Percentiles rank a stretch among this genome's conserved stretches.
Conservation (phyloP, 2,113 vertebrate genomes). For the Rana temporaria region DNA sequence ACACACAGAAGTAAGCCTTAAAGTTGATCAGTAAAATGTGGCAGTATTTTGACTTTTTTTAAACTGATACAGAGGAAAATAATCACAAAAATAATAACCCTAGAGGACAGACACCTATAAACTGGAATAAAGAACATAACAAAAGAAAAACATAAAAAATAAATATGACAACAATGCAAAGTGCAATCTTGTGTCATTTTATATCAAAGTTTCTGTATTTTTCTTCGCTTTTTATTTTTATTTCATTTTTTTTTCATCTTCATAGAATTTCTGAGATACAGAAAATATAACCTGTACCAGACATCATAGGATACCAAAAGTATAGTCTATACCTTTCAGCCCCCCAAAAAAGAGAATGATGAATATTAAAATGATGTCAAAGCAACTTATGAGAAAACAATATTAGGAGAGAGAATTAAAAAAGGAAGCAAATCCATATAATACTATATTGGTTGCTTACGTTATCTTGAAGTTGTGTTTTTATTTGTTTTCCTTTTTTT, state of each 20-base stretch:
- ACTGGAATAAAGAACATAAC: background rate
- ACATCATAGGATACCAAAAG: constrained; percentile 40
- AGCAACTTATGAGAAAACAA: constrained; percentile 39
- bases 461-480: constrained; percentile 17
- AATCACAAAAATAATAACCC: constrained; percentile 31
- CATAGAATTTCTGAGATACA: constrained; percentile 45
- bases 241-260: constrained; percentile 12
- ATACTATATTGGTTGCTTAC: constrained; percentile 46
- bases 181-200: constrained; percentile 33
- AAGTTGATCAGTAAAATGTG: constrained; percentile 18
- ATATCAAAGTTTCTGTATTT: constrained; percentile 21
- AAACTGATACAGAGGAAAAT: constrained; percentile 31
- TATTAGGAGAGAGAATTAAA: constrained; percentile 9
- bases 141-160: background rate
- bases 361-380: constrained; percentile 18
- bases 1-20: background rate
- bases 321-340: constrained; percentile 17
- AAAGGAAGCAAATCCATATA: constrained; percentile 32
- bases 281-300: constrained; percentile 38
- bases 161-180: constrained; percentile 50
- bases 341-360: constrained; percentile 16
- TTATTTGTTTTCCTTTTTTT: background rate
- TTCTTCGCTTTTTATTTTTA: constrained; percentile 21
- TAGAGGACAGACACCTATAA: constrained; percentile 34
- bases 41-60: constrained; percentile 19